Base-by-base conservation (phyloP, 1,140 invertebrate species). In the Branchinecta lynchi region DNA sequence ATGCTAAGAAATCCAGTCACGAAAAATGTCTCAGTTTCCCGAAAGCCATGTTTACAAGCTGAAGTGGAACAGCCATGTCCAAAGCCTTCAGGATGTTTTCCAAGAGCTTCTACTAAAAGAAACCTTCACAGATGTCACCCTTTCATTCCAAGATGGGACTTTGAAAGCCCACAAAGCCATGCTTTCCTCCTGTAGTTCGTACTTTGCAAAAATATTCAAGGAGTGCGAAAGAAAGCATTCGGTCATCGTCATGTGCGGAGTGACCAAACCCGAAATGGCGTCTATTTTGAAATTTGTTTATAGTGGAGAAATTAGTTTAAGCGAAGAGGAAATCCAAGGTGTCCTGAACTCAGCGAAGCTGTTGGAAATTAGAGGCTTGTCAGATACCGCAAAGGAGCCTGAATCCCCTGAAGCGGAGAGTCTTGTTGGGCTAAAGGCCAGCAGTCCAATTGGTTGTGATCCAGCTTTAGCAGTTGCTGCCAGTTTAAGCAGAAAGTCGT, bases 281-380 rank as follows among this genome's bases (percentile, higher is more conserved):
- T 92, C 89, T 73, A 86, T 95, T 77, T 87, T 94, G 77, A 89
- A 93, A 83, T 94, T 93, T 85, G 94, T 95, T 90, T 94, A 95
- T 85, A 89, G 71, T 43, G 68, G 68, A 15, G 71, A 71, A n/a
- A 69, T 71, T 12, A 67, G 66, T n/a, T 65, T 70, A 15, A 46
- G 67, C 3, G 71, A 71, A 17, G 65, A 20, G 15, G 21, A 67
- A 67, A 68, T 10, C 15, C 43, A n/a, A 46, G 46, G 68, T 45
- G 43, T 70, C 7, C 44, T 70, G 43, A 70, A 45, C 32, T 66
- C 69, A 43, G 69, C 69, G 21, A 66, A 45, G 21, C 65, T 70
- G 44, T 66, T 70, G 44, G 69, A 70, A 66, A 70, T 70, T 44
- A 10, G 69, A n/a, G 69, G 69, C 12, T 66, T 70, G 6, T 66